Base-by-base conservation (phyloP, 2,888 invertebrate species). In the Eupeodes luniger region DNA sequence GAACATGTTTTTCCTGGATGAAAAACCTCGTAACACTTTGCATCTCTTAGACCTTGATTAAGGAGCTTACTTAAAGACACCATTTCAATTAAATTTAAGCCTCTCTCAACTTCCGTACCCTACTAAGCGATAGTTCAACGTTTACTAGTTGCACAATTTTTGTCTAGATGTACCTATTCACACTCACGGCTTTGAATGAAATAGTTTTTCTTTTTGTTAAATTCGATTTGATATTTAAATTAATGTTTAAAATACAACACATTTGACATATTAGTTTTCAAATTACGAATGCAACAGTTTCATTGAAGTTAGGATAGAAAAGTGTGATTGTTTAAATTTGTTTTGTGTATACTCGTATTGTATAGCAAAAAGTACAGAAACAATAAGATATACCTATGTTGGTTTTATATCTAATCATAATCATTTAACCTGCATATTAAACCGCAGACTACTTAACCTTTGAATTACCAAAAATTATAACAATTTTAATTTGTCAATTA, bases 61-160 rank as follows among this genome's bases (percentile, higher is more conserved):
- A 91, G 83, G 10, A 91, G 76, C 81, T 91, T 92, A 85, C 92
- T 92, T 4, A 90, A 66, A 0, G 57, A 89, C 47, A 89, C 90
- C 92, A 92, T 92, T 78, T n/a, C 47, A 3, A 5, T 36, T n/a
- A 34, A 0, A 6, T 34, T 16, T 67, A 19, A 7, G 2, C 27
- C 27, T 51, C 11, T 2, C 19, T 11, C 11, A 19, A 34, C 12
- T 44, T 51, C 51, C 51, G 67, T 57, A 16, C 72, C 9, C 40
- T 9, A 40, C 40, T 16, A 47, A 34, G 14, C 44, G 66, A 44
- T 66, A 72, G 51, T n/a, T 67, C 2, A 53, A 61, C 40, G 36
- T 47, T 36, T 5, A 84, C 84, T 79, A 44, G 12, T n/a, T 61
- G 27, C 44, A 66, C 3, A 44, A 55, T 34, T 14, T 40, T 10